These are phyloP conservation scores for Megastigmus dorsalis DNA, from an alignment of 2,888 invertebrate species.

Conservation along the genomic window DNA sequence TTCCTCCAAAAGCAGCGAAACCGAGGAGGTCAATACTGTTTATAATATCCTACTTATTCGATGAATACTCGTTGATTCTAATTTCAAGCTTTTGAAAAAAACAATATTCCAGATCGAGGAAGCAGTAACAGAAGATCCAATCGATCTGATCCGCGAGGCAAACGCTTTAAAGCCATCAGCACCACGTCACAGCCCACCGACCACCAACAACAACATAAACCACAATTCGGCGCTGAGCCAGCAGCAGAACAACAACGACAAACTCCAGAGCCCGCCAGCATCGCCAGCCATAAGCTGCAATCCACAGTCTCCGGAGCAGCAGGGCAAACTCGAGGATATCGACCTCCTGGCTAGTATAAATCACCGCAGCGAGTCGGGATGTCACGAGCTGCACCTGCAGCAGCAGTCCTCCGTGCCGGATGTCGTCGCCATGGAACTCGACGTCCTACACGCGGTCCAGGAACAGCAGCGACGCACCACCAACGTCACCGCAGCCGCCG, in stretches of 20 bases:
- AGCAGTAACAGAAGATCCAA: conserved; percentile 19
- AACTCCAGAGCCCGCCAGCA: not conserved
- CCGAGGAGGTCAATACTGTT: conserved; percentile 61
- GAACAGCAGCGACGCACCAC: not conserved
- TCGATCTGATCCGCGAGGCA: conserved; percentile 51
- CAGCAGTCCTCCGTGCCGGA: conserved; percentile 64
- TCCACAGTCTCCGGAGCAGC: no score
- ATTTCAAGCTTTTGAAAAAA: not conserved
- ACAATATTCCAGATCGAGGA: conserved; percentile 26
- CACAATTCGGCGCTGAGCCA: no score
- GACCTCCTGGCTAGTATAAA: conserved; percentile 71
- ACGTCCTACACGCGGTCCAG: conserved; percentile 45
- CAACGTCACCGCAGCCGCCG: no score
- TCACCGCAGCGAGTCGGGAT: conserved; percentile 63
- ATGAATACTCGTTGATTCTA: not conserved
- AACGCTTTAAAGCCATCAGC: conserved; percentile 13
- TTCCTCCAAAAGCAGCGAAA: conserved; percentile 64
- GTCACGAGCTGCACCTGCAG: conserved; percentile 7
- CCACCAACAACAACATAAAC: no score
- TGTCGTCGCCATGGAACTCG: conserved; percentile 72
- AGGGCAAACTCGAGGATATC: conserved; percentile 70
- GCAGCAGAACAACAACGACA: conserved; percentile 11
- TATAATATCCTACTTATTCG: not conserved
- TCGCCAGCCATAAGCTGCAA: no score
- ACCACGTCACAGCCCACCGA: not conserved